Percentiles rank a stretch among this genome's conserved stretches.
These are phyloP conservation scores for Lasius fuliginosus DNA, from an alignment of 2,888 invertebrate species.

Conservation along the genomic window DNA sequence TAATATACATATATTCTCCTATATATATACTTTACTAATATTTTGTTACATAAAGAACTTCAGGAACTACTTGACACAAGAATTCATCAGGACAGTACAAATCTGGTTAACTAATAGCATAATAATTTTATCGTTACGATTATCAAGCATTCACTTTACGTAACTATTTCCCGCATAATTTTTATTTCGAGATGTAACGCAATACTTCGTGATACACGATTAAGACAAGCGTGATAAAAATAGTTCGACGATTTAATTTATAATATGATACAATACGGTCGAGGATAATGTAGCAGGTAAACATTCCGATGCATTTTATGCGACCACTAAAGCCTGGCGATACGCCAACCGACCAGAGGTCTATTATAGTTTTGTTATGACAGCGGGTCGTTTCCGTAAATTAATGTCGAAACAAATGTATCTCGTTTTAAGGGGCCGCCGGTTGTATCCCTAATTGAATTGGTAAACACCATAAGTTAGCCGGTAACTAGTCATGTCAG, in stretches of 20 bases:
- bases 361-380: conserved; percentile 86
- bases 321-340: conserved; percentile 73
- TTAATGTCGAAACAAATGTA: conserved; percentile 86
- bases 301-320: conserved; percentile 79
- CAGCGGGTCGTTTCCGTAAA: conserved; percentile 84
- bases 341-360: conserved; percentile 76
- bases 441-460: conserved; percentile 85
- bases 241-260: conserved; percentile 59
- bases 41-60: background rate
- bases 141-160: background rate
- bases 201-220: conserved; percentile 51
- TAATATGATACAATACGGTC: conserved; percentile 51
- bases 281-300: conserved; percentile 66
- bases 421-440: conserved; percentile 77
- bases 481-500: conserved; percentile 82
- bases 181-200: conserved; percentile 14
- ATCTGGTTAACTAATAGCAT: conserved; percentile 4
- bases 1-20: background rate
- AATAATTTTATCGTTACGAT: conserved; percentile 13
- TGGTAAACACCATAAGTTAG: conserved; percentile 86
- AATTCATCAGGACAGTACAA: background rate
- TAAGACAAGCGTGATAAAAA: conserved; percentile 62
- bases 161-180: background rate
- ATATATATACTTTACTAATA: background rate
- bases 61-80: background rate